Evolutionary conservation across 2,797 vertebrate species (phyloP), one percentile per base, ranked within the genome.

Genomic region (Sebastes minor): DNA sequence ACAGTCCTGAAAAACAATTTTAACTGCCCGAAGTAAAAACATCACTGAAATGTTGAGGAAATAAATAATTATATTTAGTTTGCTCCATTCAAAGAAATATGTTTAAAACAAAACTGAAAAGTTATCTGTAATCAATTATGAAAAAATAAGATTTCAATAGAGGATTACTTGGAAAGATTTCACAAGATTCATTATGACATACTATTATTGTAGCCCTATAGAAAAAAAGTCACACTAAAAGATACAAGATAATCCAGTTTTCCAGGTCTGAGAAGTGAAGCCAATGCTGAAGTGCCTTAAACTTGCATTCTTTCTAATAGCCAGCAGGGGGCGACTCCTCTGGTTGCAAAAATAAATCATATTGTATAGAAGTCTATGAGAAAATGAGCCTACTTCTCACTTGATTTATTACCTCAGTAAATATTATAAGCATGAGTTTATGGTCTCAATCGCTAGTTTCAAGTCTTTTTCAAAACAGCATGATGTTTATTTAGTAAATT

Each of bases 211-310:
- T 22, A 11, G 30, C n/a, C 20, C 0, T n/a, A 1, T 46, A 46
- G 42, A 12, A 35, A 35, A 5, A 14, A 22, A 61, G 59, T 33
- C 28, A 33, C 18, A 60, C 28, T 28, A 59, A 28, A 61, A 32
- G 20, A 32, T 16, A 30, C 14, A 3, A 14, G 27, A 28, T 28
- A 27, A 38, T 38, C 0, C 0, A 38, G 35, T 38, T 16, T 6
- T 49, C 16, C 16, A 49, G 42, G 42, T 8, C 0, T 0, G 16
- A 49, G 0, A 49, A 49, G 16, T 49, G 42, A 49, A 49, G 16
- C 0, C 42, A 20, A 49, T 49, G 0, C 0, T 0, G 16, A 49
- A 49, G 42, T 49, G 7, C 42, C 42, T 49, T 49, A 49, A 49
- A 49, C 42, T 49, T 49, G 42, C 42, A 8, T 49, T 49, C 0